Evolutionary conservation across 2,797 vertebrate species (phyloP).

Genomic region (Buphagus erythrorhynchus): DNA sequence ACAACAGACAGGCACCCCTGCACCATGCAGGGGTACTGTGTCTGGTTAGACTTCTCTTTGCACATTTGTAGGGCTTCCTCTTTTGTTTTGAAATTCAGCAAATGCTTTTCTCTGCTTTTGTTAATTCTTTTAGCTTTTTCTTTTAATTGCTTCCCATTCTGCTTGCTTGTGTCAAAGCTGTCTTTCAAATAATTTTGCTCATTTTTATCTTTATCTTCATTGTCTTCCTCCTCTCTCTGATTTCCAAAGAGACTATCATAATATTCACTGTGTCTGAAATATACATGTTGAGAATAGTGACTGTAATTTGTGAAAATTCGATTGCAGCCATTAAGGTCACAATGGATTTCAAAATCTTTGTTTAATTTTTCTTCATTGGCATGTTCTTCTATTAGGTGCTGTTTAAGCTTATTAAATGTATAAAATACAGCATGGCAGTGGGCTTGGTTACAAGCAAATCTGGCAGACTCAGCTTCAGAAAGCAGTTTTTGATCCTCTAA

Average conservation of each 20-base stretch:
- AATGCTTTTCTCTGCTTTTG: conserved; percentile 80
- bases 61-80: conserved; percentile 97
- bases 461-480: conserved; percentile 75
- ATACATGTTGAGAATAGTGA: conserved; percentile 87
- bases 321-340: conserved; percentile 90
- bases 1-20: conserved; percentile 93
- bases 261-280: conserved; percentile 87
- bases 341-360: conserved; percentile 84
- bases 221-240: conserved; percentile 85
- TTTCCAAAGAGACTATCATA: conserved; percentile 88
- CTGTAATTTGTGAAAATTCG: conserved; percentile 86
- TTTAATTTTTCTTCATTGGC: conserved; percentile 76
- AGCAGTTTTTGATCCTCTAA: conserved; percentile 77
- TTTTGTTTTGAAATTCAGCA: conserved; percentile 86
- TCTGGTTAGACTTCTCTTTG: conserved; percentile 85
- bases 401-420: conserved; percentile 90
- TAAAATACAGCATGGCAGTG: conserved; percentile 89
- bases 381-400: conserved; percentile 84
- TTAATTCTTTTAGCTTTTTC: conserved; percentile 72
- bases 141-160: conserved; percentile 64
- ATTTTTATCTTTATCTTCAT: conserved; percentile 73
- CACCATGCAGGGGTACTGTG: conserved; percentile 93
- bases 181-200: conserved; percentile 67
- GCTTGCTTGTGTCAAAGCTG: conserved; percentile 37
- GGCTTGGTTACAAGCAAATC: conserved; percentile 89